Percentiles rank a stretch among this genome's conserved stretches.
phyloP scores from a whole-genome alignment of 2,888 invertebrate species.

The Sinhomidia bicolor region DNA sequence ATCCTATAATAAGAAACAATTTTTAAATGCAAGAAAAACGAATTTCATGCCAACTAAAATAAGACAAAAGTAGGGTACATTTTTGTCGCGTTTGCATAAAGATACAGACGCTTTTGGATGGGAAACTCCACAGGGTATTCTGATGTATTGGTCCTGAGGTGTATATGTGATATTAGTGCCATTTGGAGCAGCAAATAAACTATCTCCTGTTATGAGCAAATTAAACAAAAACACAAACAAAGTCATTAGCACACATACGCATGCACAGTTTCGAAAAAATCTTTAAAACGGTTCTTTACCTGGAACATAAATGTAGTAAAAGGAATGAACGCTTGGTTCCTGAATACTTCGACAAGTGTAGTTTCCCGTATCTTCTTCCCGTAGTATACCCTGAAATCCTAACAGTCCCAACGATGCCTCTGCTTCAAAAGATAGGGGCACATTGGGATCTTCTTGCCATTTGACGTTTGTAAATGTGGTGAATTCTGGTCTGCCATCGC shows the following conservation, averaged over 20 bases:
- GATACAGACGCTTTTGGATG: conserved; percentile 64
- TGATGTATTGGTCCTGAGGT: conserved; percentile 54
- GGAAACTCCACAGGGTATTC: conserved; percentile 69
- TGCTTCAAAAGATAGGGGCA: conserved; percentile 73
- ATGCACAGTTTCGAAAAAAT: neutral
- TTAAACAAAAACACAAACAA: neutral
- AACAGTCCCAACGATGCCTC: conserved; percentile 70
- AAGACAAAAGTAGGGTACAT: conserved; percentile 1
- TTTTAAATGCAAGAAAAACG: neutral
- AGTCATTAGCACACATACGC: too few species aligned
- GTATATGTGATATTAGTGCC: conserved; percentile 57
- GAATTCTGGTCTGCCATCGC: conserved; percentile 70
- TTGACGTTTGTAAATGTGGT: conserved; percentile 72
- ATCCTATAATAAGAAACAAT: conserved; percentile 51
- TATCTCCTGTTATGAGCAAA: conserved; percentile 40
- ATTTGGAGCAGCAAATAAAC: conserved; percentile 58
- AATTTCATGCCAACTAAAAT: neutral
- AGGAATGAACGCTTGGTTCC: conserved; percentile 63
- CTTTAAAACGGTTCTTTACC: conserved; percentile 39
- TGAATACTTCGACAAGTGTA: conserved; percentile 73
- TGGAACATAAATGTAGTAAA: conserved; percentile 71
- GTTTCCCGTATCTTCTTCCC: conserved; percentile 75
- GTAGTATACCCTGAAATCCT: conserved; percentile 69
- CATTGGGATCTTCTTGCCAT: conserved; percentile 57
- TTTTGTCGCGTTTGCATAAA: conserved; percentile 63